These are phyloP conservation scores for Otolemur crassicaudatus DNA, from an alignment of 2,797 vertebrate genomes.

Conservation along the genomic window DNA sequence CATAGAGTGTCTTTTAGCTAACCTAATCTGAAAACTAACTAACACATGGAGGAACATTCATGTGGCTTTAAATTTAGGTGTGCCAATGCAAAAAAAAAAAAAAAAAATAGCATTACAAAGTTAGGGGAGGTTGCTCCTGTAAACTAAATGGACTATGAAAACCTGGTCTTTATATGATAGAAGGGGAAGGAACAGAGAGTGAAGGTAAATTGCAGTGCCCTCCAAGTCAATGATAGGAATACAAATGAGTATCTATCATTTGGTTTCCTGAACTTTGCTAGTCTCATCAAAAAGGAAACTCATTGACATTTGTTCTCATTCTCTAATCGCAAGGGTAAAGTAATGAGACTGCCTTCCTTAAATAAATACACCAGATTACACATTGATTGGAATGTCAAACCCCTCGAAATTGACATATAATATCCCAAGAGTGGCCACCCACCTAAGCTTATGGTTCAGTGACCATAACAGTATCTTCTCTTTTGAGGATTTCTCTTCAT, in stretches of 20 bases:
- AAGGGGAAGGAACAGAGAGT: background rate
- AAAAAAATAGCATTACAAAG: background rate
- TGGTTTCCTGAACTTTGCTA: background rate
- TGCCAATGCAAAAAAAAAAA: background rate
- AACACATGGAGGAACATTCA: background rate
- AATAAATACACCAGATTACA: background rate
- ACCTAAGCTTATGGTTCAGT: background rate
- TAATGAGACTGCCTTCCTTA: background rate
- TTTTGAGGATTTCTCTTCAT: background rate
- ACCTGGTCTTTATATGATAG: background rate
- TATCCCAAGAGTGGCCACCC: background rate
- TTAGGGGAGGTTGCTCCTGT: background rate
- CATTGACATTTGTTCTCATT: background rate
- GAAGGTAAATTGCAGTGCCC: conserved; percentile 40
- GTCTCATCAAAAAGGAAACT: background rate
- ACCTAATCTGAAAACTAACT: conserved; percentile 47
- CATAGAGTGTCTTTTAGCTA: background rate
- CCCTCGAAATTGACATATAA: background rate
- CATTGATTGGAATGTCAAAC: background rate
- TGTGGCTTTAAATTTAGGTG: conserved; percentile 51
- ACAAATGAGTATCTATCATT: background rate
- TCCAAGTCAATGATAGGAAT: background rate
- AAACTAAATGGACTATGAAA: conserved; percentile 58
- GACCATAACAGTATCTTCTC: background rate
- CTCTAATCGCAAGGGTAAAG: background rate